Base-by-base conservation (phyloP, 2,113 vertebrate genomes). In the Melanotaenia duboulayi region DNA sequence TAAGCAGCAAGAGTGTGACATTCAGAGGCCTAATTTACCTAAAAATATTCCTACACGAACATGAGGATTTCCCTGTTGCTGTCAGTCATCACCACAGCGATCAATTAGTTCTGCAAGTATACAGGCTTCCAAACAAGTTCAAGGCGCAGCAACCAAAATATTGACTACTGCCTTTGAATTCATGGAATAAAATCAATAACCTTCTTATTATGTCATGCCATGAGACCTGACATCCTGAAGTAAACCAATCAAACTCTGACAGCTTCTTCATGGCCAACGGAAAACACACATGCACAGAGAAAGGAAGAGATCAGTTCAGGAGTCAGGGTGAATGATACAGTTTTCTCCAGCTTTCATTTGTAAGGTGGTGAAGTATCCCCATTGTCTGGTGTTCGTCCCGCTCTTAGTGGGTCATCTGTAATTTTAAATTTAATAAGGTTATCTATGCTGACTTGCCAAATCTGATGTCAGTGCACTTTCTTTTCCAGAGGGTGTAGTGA, bases 111-210 rank as follows among this genome's bases (percentile, higher is more conserved):
- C 63, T 51, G 75, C 25, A 40, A 22, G 14, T 11, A 9, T 39
- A 20, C 56, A 51, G 62, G 46, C 70, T 74, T 75, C 59, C 56
- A 75, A 67, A 74, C 19, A 69, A 66, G 67, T 71, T 86, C 65
- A 81, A 76, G 60, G 71, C 69, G 62, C 64, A 58, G 69, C 65
- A 40, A 60, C 62, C 76, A 76, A 76, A 81, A 71, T 82, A 88
- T 58, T 71, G 72, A 80, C 63, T 66, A 76, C 49, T 64, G 62
- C 66, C 74, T 75, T 62, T 62, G 61, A 76, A 73, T 78, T 77
- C 32, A 74, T 57, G 64, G 40, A 58, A 62, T 42, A 17, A 71
- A 79, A 88, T 88, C 82, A 79, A 89, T 87, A 79, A 68, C 28
- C 44, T 70, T 65, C 16, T 80, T 73, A 65, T 78, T 73, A 87